Conservation (phyloP, 2,113 vertebrate genomes). For the Sylvilagus bachmani region DNA sequence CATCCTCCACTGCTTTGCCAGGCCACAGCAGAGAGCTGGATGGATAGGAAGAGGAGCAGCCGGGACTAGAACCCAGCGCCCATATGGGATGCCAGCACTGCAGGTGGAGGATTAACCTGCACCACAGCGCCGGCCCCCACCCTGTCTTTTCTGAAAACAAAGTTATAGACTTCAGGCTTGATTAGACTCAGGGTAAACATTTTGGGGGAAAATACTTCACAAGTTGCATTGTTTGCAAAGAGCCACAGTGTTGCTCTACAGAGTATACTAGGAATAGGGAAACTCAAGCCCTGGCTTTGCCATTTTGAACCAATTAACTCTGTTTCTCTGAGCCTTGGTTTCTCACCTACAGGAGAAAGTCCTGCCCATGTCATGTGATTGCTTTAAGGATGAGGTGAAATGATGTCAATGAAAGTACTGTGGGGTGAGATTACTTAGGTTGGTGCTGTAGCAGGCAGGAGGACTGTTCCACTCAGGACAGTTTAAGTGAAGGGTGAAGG, state of each 20-base stretch:
- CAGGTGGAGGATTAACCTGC: too few species aligned
- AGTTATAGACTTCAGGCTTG: conserved; percentile 7
- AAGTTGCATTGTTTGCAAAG: not conserved
- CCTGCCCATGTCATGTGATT: not conserved
- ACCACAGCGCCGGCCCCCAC: too few species aligned
- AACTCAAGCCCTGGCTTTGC: not conserved
- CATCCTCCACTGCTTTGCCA: too few species aligned
- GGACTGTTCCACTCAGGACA: not conserved
- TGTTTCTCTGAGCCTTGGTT: conserved; percentile 56
- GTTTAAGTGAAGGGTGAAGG: not conserved
- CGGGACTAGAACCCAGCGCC: too few species aligned
- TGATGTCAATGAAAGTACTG: conserved; percentile 26
- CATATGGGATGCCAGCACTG: too few species aligned
- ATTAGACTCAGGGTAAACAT: conserved; percentile 17
- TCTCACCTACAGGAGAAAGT: conserved; percentile 38
- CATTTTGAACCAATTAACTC: conserved; percentile 22
- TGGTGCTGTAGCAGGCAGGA: not conserved
- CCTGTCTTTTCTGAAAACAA: conserved; percentile 37
- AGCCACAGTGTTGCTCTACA: not conserved
- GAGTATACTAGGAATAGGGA: not conserved
- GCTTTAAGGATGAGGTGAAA: conserved; percentile 41
- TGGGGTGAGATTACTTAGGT: not conserved
- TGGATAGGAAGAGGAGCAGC: too few species aligned
- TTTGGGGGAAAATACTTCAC: not conserved
- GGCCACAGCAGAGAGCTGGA: too few species aligned